These are phyloP conservation scores for Heliopora coerulea DNA, from an alignment of 92 coral and sea anemone species.

Conservation along the genomic window DNA sequence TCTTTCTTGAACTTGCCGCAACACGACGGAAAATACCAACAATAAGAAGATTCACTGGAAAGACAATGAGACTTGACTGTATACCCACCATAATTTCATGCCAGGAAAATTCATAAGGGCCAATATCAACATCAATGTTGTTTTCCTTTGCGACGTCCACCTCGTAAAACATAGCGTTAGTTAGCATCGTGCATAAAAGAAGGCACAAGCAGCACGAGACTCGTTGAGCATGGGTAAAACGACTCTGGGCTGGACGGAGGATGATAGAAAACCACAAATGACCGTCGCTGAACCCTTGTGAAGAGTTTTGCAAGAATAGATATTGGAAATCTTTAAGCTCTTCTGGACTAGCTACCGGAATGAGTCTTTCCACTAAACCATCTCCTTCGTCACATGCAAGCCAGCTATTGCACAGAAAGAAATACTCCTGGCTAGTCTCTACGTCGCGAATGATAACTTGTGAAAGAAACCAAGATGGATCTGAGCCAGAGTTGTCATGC, in stretches of 20 bases:
- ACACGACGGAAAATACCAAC: constrained; percentile 80
- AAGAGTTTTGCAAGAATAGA: constrained; percentile 76
- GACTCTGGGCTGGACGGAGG: constrained; percentile 93
- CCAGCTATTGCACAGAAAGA: constrained; percentile 90
- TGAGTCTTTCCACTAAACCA: constrained; percentile 87
- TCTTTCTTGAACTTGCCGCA: constrained; percentile 63
- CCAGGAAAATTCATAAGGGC: constrained; percentile 80
- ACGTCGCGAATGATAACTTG: constrained; percentile 71
- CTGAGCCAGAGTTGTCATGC: constrained; percentile 88
- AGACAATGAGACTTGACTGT: constrained; percentile 85
- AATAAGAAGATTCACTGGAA: constrained; percentile 86
- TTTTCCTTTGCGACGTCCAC: constrained; percentile 56
- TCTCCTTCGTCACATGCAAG: constrained; percentile 99
- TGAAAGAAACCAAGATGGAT: constrained; percentile 85
- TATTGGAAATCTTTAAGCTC: constrained; percentile 87
- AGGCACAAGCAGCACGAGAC: constrained; percentile 87
- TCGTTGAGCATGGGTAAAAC: constrained; percentile 90
- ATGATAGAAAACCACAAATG: constrained; percentile 98
- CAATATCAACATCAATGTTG: constrained; percentile 68
- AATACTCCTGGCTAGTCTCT: constrained; percentile 73
- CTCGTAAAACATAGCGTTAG: constrained; percentile 82
- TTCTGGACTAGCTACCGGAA: constrained; percentile 91
- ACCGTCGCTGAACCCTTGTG: constrained; percentile 87
- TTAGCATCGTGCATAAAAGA: constrained; percentile 82
- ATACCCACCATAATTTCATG: constrained; percentile 77